Evolutionary conservation across 2,113 vertebrate species (phyloP).

Genomic region (Anhinga anhinga): DNA sequence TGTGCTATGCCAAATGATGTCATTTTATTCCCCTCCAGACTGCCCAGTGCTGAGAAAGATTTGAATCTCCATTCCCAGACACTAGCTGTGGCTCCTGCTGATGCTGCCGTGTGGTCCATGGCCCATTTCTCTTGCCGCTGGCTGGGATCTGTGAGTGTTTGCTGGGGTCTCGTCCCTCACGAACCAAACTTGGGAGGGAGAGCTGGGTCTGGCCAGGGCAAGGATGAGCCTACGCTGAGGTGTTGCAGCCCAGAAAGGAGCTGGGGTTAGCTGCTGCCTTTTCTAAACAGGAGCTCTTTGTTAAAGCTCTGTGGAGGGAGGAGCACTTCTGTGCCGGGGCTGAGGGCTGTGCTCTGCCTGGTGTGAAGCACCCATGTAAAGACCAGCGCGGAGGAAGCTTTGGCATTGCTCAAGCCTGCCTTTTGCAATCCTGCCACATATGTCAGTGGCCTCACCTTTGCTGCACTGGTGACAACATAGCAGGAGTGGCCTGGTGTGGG

Average conservation of each 20-base stretch:
- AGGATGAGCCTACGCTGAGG: background rate
- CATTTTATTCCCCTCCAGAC: background rate
- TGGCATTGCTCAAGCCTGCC: background rate
- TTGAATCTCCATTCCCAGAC: background rate
- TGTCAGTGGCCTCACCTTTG: background rate
- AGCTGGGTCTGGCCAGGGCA: background rate
- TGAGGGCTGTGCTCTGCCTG: background rate
- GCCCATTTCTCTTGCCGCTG: background rate
- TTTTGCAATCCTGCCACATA: background rate
- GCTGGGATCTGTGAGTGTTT: background rate
- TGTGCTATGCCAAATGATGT: background rate
- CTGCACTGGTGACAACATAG: background rate
- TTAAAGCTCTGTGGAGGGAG: background rate
- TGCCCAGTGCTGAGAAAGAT: background rate
- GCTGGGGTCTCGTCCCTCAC: background rate
- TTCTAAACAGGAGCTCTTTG: accelerated
- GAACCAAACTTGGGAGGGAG: background rate
- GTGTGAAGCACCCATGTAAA: background rate
- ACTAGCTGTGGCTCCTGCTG: background rate
- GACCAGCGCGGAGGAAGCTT: background rate
- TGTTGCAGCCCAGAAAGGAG: background rate
- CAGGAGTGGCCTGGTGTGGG: background rate
- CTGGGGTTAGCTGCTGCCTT: background rate
- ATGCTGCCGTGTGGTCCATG: accelerated
- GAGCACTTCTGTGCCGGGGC: background rate